Conservation (phyloP, 2,113 vertebrate genomes). For the Acrocephalus arundinaceus region DNA sequence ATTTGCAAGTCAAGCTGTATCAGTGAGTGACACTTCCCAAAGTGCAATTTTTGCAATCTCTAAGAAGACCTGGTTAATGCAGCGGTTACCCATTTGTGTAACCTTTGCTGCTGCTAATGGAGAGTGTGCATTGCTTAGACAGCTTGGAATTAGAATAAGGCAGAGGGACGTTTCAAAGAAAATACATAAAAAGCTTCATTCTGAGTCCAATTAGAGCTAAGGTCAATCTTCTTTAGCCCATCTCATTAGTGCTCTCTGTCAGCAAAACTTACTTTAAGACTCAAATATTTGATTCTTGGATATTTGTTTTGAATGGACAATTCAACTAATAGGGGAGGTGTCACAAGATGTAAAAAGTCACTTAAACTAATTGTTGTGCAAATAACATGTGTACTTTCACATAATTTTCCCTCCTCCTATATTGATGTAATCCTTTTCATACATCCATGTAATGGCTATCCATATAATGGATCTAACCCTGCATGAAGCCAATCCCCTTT, state of each 20-base stretch:
- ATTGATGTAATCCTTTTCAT: neutral
- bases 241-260: conserved; percentile 14
- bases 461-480: neutral
- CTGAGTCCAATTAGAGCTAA: conserved; percentile 32
- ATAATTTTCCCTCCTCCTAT: rapidly evolving
- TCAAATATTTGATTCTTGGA: neutral
- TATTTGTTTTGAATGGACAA: conserved; percentile 8
- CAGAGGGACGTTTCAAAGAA: conserved; percentile 16
- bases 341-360: neutral
- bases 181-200: conserved; percentile 20
- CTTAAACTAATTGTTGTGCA: neutral
- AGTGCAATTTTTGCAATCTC: neutral
- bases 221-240: conserved; percentile 32
- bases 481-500: neutral
- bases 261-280: neutral
- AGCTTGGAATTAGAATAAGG: conserved; percentile 39
- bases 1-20: neutral
- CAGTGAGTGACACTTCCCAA: neutral
- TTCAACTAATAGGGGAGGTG: neutral
- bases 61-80: conserved; percentile 12
- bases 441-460: neutral
- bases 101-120: conserved; percentile 41
- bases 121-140: conserved; percentile 12
- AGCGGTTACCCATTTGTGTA: conserved; percentile 24
- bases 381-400: neutral